phyloP scores from a whole-genome alignment of 2,888 invertebrate species.

The Philaethria dido region DNA sequence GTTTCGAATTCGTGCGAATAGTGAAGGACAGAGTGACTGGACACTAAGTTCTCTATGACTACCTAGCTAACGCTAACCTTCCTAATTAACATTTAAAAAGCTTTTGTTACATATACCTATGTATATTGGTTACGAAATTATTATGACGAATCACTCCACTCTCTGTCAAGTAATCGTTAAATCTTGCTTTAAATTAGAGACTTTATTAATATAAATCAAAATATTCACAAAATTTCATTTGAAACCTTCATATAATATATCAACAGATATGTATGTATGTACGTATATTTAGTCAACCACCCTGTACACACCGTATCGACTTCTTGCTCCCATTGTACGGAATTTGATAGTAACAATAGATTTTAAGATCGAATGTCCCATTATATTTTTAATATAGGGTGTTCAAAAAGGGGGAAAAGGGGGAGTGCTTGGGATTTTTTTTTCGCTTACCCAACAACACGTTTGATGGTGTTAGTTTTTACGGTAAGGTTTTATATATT shows the following conservation, averaged over 20 bases:
- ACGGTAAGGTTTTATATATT: conserved; percentile 39
- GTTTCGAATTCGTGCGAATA: too few relatives aligned
- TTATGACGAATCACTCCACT: too few relatives aligned
- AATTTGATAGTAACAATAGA: conserved; percentile 38
- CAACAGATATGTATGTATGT: not conserved
- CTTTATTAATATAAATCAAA: too few relatives aligned
- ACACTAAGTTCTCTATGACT: too few relatives aligned
- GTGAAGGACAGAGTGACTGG: too few relatives aligned
- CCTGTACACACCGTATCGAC: conserved; percentile 1
- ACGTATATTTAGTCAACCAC: not conserved
- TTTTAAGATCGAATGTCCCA: conserved; percentile 47
- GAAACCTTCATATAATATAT: not conserved
- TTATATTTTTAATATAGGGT: conserved; percentile 46
- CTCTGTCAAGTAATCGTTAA: too few relatives aligned
- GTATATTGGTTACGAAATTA: too few relatives aligned
- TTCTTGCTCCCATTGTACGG: conserved; percentile 5
- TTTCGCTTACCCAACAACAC: conserved; percentile 24
- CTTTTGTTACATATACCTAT: too few relatives aligned
- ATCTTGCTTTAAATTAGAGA: too few relatives aligned
- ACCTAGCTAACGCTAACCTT: too few relatives aligned
- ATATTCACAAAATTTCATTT: too few relatives aligned
- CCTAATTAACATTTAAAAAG: too few relatives aligned
- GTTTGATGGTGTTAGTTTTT: conserved; percentile 40
- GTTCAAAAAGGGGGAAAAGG: conserved; percentile 25
- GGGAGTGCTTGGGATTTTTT: conserved; percentile 38